Conservation (phyloP, 2,888 invertebrate species). For the Tineola bisselliella region DNA sequence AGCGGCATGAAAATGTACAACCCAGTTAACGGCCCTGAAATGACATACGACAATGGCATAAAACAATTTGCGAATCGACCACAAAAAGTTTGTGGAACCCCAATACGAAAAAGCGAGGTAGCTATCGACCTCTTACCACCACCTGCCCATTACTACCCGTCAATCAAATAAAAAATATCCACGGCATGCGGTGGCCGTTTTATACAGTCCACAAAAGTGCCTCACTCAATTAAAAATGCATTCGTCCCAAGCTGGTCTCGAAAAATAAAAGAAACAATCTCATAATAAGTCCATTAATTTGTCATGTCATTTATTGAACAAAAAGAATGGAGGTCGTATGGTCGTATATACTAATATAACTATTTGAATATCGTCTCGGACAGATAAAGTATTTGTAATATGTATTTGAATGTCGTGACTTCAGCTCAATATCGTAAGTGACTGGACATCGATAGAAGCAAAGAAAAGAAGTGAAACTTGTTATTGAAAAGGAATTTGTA, state of each 20-base stretch:
- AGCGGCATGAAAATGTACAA: not conserved
- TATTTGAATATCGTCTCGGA: not conserved
- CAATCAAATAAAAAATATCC: conserved; percentile 64
- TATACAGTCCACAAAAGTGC: conserved; percentile 65
- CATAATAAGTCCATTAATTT: conserved; percentile 68
- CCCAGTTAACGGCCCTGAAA: not conserved
- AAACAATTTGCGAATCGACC: conserved; percentile 40
- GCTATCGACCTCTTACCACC: conserved; percentile 59
- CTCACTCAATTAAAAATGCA: conserved; percentile 68
- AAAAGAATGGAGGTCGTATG: conserved; percentile 38
- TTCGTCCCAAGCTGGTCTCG: conserved; percentile 58
- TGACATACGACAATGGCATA: conserved; percentile 18
- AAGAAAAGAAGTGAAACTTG: not conserved
- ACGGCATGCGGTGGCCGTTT: conserved; percentile 61
- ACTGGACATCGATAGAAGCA: conserved; percentile 22
- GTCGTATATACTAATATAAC: too few relatives aligned
- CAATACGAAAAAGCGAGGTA: conserved; percentile 57
- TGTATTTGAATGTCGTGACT: conserved; percentile 42
- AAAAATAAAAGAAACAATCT: conserved; percentile 56
- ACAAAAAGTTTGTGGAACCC: conserved; percentile 42
- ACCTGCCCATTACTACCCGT: conserved; percentile 67
- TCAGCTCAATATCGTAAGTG: conserved; percentile 52
- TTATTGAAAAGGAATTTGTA: too few relatives aligned
- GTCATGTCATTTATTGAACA: conserved; percentile 64
- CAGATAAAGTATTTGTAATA: not conserved